Evolutionary conservation across 2,888 invertebrate species (phyloP).

Genomic region (Liposcelis brunnea): DNA sequence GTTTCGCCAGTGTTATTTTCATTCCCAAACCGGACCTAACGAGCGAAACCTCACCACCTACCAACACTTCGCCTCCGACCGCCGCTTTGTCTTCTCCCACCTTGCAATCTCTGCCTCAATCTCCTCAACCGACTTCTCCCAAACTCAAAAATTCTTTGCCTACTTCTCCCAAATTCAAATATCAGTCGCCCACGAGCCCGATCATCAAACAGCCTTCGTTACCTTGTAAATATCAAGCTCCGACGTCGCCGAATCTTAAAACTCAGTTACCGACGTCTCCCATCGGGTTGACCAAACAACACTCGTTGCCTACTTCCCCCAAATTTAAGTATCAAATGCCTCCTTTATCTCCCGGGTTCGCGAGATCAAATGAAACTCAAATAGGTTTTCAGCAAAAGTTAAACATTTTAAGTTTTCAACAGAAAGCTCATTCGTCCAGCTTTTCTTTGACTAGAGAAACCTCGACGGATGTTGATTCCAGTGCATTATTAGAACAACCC

Average conservation of each 20-base stretch:
- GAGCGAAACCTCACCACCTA: slow-evolving; percentile 20
- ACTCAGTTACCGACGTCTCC: slow-evolving; percentile 62
- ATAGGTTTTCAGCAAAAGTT: neutral
- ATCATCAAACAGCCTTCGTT: slow-evolving; percentile 18
- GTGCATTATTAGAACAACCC: too few relatives aligned
- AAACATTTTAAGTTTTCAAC: too few relatives aligned
- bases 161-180: slow-evolving; percentile 18
- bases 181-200: slow-evolving; percentile 19
- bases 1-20: slow-evolving; percentile 83
- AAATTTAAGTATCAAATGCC: slow-evolving; percentile 22
- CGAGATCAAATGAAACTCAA: slow-evolving; percentile 5
- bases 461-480: too few relatives aligned
- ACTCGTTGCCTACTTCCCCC: slow-evolving; percentile 47
- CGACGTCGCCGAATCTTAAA: slow-evolving; percentile 26
- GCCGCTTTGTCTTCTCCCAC: slow-evolving; percentile 42
- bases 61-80: slow-evolving; percentile 34
- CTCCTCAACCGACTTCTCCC: slow-evolving; percentile 20
- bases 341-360: slow-evolving; percentile 16
- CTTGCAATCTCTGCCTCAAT: slow-evolving; percentile 20
- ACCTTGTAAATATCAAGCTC: slow-evolving; percentile 31
- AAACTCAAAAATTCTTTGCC: slow-evolving; percentile 18
- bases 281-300: slow-evolving; percentile 39
- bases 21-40: slow-evolving; percentile 64
- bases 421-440: too few relatives aligned
- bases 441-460: too few relatives aligned